Base-by-base conservation (phyloP, 2,888 invertebrate species). In the Noctua fimbriata region DNA sequence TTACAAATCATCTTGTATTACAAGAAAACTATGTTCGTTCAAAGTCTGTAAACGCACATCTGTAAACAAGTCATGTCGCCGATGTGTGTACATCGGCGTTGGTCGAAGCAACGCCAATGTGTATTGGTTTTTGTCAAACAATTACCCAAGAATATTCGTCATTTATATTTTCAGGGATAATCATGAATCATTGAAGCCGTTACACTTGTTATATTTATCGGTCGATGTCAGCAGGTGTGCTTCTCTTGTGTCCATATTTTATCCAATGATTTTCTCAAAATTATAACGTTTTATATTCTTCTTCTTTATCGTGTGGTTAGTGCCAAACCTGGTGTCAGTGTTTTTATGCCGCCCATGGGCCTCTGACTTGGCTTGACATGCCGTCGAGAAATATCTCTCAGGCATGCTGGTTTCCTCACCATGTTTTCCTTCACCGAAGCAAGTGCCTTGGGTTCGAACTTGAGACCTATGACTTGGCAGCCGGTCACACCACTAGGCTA, bases 121-220 rank as follows among this genome's bases (percentile, higher is more conserved):
- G 65, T 65, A 10, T 65, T 63, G 32, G 32, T 63, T 63, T 60
- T 47, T 67, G 63, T 76, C 44, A 73, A 86, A 77, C 70, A 76
- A 85, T 73, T 72, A 49, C 47, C 47, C 47, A 74, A 74, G 49
- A 83, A 72, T 76, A 69, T 83, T 55, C 32, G 72, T 70, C 60
- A 79, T 76, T 69, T 52, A 76, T 79, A 83, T 80, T 65, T 81
- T 79, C 81, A 74, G 55, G 70, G 69, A 81, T 87, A 86, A 89
- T 84, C 84, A 86, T 88, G 87, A 88, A 89, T 91, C 88, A 88
- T 88, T 88, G 89, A 83, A 80, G 87, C 84, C 85, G 82, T 89
- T 85, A 90, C 83, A 90, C 86, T 90, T 89, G 89, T 89, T 90
- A 89, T 89, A 91, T 91, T 90, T 92, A 92, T 90, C 74, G 86